Conservation (phyloP, 2,888 invertebrate genomes). For the Pheosia tremula region DNA sequence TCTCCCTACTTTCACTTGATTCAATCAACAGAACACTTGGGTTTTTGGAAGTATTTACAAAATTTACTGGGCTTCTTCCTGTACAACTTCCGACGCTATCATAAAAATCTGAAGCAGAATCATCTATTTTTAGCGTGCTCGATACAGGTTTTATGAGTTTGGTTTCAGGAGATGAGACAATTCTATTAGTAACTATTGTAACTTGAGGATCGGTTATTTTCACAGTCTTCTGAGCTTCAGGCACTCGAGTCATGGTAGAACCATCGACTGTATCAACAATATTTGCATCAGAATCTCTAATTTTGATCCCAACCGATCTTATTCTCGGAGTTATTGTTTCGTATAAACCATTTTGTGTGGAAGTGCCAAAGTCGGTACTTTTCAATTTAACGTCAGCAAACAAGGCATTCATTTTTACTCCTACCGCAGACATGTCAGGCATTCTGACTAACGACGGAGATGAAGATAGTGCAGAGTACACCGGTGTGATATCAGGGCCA, state of each 20-base stretch:
- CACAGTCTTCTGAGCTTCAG: slow-evolving; percentile 6
- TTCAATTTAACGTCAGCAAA: slow-evolving; percentile 32
- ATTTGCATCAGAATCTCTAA: slow-evolving; percentile 54
- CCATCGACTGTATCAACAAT: slow-evolving; percentile 27
- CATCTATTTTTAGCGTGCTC: slow-evolving; percentile 42
- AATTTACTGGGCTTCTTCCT: slow-evolving; percentile 20
- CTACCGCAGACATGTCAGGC: slow-evolving; percentile 48
- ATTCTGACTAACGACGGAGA: slow-evolving; percentile 54
- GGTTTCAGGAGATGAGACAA: slow-evolving; percentile 33
- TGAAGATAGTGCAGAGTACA: slow-evolving; percentile 48
- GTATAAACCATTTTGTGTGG: slow-evolving; percentile 35
- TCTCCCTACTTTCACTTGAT: slow-evolving; percentile 29
- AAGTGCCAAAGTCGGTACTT: slow-evolving; percentile 50
- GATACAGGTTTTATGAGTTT: slow-evolving; percentile 42
- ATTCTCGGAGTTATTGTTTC: slow-evolving; percentile 41
- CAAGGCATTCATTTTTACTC: slow-evolving; percentile 57
- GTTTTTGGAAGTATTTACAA: slow-evolving; percentile 20
- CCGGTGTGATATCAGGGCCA: slow-evolving; percentile 59
- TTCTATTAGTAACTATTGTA: slow-evolving; percentile 11
- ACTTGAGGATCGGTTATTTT: slow-evolving; percentile 6
- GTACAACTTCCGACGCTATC: slow-evolving; percentile 26
- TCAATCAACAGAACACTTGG: slow-evolving; percentile 38
- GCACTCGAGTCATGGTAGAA: slow-evolving; percentile 35
- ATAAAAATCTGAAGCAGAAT: slow-evolving; percentile 47
- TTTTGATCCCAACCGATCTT: slow-evolving; percentile 52